These are phyloP conservation scores for Yasuhikotakia modesta DNA, from an alignment of 2,797 vertebrate species.

Conservation along the genomic window DNA sequence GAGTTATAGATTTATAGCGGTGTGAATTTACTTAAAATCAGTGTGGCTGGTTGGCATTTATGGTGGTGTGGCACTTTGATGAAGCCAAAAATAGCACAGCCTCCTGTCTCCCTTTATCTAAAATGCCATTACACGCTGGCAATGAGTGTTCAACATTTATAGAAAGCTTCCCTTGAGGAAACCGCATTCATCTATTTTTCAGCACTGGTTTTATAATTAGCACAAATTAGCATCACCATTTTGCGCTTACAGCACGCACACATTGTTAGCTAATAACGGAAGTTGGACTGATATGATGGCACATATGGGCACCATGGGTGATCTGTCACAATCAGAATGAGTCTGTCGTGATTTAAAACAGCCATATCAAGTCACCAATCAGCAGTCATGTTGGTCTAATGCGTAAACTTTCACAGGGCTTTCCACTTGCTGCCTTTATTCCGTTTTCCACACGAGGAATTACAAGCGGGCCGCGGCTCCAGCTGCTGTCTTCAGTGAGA, in stretches of 20 bases:
- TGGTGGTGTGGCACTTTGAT: constrained; percentile 31
- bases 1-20: constrained; percentile 20
- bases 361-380: background rate
- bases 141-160: constrained; percentile 33
- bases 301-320: constrained; percentile 19
- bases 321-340: constrained; percentile 25
- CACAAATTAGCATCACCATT: constrained; percentile 38
- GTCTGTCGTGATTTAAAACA: constrained; percentile 21
- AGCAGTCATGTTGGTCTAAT: background rate
- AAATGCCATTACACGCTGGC: constrained; percentile 44
- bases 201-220: constrained; percentile 42
- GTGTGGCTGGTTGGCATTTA: constrained; percentile 20
- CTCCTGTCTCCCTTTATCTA: constrained; percentile 23
- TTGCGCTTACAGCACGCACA: constrained; percentile 16
- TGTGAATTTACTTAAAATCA: constrained; percentile 6
- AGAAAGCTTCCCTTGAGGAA: constrained; percentile 30
- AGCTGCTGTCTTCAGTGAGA: constrained; percentile 35
- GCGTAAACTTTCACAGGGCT: constrained; percentile 1
- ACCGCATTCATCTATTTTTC: constrained; percentile 43
- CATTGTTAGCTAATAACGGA: constrained; percentile 26
- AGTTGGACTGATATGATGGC: constrained; percentile 3
- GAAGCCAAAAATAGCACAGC: constrained; percentile 15
- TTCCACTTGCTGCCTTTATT: constrained; percentile 20
- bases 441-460: constrained; percentile 21
- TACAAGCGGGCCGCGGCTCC: background rate